These are phyloP conservation scores for Columba guinea DNA, from an alignment of 2,797 vertebrate genomes.

Conservation along the genomic window DNA sequence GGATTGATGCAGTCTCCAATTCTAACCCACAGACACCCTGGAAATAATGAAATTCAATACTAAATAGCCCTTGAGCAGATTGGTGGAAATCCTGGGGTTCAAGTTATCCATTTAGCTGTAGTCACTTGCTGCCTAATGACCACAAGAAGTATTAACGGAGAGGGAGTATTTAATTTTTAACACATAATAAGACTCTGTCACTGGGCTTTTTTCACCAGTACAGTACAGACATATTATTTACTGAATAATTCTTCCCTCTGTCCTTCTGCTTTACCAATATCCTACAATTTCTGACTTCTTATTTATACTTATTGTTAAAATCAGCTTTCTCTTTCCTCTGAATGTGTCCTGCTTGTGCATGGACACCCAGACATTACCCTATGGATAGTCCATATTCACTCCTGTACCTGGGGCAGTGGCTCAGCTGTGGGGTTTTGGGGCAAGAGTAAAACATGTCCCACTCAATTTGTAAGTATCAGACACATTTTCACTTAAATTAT, in stretches of 20 bases:
- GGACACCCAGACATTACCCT: not conserved
- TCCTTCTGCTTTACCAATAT: not conserved
- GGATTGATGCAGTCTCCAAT: slow-evolving; percentile 10
- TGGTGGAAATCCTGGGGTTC: slow-evolving; percentile 37
- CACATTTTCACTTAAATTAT: not conserved
- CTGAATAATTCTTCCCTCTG: not conserved
- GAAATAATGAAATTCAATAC: slow-evolving; percentile 50
- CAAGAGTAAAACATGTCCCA: not conserved
- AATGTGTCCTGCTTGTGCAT: accelerated
- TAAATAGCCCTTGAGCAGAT: slow-evolving; percentile 6
- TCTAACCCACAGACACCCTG: not conserved
- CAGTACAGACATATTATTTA: not conserved
- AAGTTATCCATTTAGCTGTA: slow-evolving; percentile 40
- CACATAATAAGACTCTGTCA: not conserved
- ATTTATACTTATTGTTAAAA: not conserved
- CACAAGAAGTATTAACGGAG: not conserved
- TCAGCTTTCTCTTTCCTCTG: not conserved
- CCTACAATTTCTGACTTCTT: not conserved
- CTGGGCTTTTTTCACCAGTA: not conserved
- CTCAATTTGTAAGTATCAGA: not conserved
- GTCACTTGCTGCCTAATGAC: slow-evolving; percentile 47
- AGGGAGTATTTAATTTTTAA: slow-evolving; percentile 25
- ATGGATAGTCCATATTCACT: not conserved
- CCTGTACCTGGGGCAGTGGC: not conserved
- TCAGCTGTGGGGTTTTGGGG: not conserved